Evolutionary conservation across 2,888 invertebrate genomes (phyloP).

Genomic region (Athetis lepigone): DNA sequence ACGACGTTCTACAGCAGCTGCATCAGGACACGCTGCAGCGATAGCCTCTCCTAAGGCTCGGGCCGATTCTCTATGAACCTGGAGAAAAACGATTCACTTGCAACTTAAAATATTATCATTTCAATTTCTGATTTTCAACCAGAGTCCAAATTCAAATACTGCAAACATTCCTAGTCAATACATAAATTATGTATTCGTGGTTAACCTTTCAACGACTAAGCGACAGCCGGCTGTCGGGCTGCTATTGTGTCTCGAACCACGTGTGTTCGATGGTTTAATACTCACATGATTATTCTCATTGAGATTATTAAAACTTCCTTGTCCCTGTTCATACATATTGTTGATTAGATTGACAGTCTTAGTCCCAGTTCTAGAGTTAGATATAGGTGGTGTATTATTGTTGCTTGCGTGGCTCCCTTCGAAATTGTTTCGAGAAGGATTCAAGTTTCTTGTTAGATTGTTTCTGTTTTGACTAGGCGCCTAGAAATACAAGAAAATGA

Average conservation of each 20-base stretch:
- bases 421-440: conserved; percentile 85
- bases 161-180: no score
- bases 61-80: conserved; percentile 86
- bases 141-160: no score
- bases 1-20: conserved; percentile 92
- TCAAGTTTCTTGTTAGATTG: conserved; percentile 85
- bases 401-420: conserved; percentile 81
- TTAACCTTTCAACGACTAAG: no score
- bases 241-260: no score
- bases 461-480: conserved; percentile 85
- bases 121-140: no score
- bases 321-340: conserved; percentile 87
- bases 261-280: no score
- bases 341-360: conserved; percentile 87
- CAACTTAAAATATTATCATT: no score
- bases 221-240: no score
- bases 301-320: conserved; percentile 82
- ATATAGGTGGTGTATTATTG: conserved; percentile 79
- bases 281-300: conserved; percentile 86
- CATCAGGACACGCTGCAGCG: conserved; percentile 90
- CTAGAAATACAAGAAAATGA: conserved; percentile 67
- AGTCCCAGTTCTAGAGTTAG: conserved; percentile 80
- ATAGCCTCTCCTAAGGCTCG: conserved; percentile 86
- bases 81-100: background rate
- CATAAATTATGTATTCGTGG: no score